Evolutionary conservation across 2,113 vertebrate species (phyloP).

Genomic region (Nipponia nippon): DNA sequence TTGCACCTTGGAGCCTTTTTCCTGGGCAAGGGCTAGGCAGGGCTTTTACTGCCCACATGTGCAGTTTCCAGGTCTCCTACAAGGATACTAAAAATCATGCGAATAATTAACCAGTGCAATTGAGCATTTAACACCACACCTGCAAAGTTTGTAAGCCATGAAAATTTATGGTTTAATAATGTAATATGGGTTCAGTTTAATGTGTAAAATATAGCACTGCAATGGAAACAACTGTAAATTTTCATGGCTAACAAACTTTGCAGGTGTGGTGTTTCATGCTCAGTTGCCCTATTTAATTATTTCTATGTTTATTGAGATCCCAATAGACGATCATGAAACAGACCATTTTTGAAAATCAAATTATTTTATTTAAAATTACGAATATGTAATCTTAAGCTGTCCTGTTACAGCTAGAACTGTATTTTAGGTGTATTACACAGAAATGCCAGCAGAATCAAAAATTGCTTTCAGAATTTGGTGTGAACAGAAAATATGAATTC

Average conservation of each 20-base stretch:
- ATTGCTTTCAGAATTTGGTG: background rate
- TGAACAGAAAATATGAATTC: background rate
- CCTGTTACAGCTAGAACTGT: background rate
- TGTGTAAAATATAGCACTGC: conserved; percentile 25
- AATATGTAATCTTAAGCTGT: background rate
- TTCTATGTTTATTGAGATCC: conserved; percentile 8
- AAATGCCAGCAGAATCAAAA: background rate
- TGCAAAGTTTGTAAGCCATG: conserved; percentile 43
- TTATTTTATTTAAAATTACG: background rate
- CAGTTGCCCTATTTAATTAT: conserved; percentile 55
- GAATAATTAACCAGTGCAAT: conserved; percentile 60
- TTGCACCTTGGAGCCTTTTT: background rate
- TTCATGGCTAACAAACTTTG: conserved; percentile 35
- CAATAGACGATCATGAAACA: background rate
- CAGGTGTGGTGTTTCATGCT: conserved; percentile 49
- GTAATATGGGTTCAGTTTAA: background rate
- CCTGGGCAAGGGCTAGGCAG: background rate
- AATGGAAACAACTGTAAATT: conserved; percentile 31
- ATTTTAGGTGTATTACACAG: background rate
- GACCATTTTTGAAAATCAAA: background rate
- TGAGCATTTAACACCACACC: conserved; percentile 40
- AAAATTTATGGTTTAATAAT: conserved; percentile 47
- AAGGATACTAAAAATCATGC: background rate
- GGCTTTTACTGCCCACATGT: background rate
- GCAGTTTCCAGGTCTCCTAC: background rate